Percentiles rank a stretch among this genome's conserved stretches.
These are phyloP conservation scores for Dromaius novaehollandiae DNA, from an alignment of 2,113 vertebrate genomes.

Conservation along the genomic window DNA sequence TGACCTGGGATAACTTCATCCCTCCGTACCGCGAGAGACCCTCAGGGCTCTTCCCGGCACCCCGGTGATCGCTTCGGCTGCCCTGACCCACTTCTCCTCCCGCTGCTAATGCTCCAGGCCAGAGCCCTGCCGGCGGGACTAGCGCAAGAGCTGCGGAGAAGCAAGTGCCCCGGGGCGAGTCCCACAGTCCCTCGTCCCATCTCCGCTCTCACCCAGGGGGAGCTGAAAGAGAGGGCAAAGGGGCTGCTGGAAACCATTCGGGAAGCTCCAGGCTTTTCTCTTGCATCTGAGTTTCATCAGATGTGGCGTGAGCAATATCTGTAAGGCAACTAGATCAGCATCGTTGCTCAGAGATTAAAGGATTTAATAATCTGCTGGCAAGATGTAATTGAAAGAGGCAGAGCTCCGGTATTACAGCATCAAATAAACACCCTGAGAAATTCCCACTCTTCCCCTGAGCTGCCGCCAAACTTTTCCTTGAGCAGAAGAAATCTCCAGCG, in stretches of 20 bases:
- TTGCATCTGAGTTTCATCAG: background rate
- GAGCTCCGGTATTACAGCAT: background rate
- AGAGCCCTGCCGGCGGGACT: too few relatives aligned
- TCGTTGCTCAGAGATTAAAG: background rate
- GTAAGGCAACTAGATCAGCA: background rate
- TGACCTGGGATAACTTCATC: accelerated
- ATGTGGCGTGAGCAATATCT: slow-evolving; percentile 30
- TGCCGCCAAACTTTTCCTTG: background rate
- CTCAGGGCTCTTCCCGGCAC: background rate
- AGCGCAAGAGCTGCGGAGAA: background rate
- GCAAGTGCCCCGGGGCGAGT: background rate
- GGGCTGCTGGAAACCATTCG: background rate
- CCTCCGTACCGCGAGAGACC: background rate
- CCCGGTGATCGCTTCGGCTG: too few relatives aligned
- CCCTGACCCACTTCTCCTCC: background rate
- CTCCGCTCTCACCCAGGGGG: accelerated
- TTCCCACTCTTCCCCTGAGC: background rate
- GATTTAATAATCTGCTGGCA: slow-evolving; percentile 28
- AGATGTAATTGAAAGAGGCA: slow-evolving; percentile 5
- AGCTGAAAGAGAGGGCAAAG: background rate
- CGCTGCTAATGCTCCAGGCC: background rate
- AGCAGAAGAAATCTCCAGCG: background rate
- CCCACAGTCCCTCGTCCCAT: background rate
- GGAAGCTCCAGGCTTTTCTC: background rate
- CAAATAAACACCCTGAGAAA: background rate